Evolutionary conservation across 2,888 invertebrate genomes (phyloP), one percentile per base, ranked within the genome.

Genomic region (Drosophila cognata): DNA sequence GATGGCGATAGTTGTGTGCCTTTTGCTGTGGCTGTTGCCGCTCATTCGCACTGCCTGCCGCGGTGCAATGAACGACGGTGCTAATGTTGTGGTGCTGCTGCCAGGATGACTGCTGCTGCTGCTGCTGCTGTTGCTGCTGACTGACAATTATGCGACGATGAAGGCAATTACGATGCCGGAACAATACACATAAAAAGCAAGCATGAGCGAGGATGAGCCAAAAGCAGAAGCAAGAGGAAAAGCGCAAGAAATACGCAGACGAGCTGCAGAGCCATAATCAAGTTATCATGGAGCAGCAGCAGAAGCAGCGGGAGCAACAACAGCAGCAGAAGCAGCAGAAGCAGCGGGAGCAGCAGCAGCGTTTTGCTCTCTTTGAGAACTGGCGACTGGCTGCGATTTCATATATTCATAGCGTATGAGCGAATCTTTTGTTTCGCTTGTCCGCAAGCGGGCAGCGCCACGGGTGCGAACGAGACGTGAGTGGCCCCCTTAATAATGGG

Each of bases 351-450:
- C 46, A 25, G 25, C 25, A 55, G 35, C 53, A 36, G 8, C 25
- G 11, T 7, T 25, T 36, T 38, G 2, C 56, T 38, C 56, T 56
- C 56, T 55, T 28, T 41, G 43, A 25, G 50, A 55, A 46, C 55
- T 71, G 71, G 73, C 69, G 58, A 67, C 51, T n/a, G 57, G 91
- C 91, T 92, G 69, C 59, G 63, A 67, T 78, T 78, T 78, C 78
- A 81, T 79, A 81, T 92, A 92, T 92, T 92, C 92, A 92, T 93
- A 92, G 92, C 93, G 91, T 56, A 92, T 92, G 93, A 92, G 91
- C 91, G 92, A 91, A 90, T 92, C 84, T 89, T 86, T 90, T 88
- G 89, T 91, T 91, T 92, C 92, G 82, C 77, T 91, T 90, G 86
- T 77, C 85, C 90, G 78, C 90, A 92, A 88, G 82, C 74, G 82